Conservation (phyloP, 2,113 vertebrate species). For the Atractosteus spatula region DNA sequence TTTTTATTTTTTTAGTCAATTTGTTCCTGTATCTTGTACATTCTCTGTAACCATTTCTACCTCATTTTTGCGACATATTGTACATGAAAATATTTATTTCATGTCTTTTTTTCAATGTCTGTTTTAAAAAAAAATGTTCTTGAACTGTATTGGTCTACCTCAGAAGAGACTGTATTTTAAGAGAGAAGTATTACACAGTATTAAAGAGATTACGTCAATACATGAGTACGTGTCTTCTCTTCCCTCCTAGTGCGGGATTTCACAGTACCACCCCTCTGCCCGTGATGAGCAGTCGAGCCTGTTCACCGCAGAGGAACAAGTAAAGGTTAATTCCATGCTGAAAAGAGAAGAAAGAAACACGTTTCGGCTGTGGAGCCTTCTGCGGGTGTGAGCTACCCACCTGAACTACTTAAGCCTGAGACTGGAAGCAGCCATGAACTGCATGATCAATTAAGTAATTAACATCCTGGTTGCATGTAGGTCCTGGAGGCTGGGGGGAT, state of each 20-base stretch:
- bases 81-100: conserved; percentile 98
- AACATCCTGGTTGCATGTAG: neutral
- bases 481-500: too few species aligned
- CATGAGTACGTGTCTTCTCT: conserved; percentile 21
- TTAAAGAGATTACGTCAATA: conserved; percentile 89
- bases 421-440: neutral
- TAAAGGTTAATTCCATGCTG: too few species aligned
- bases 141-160: conserved; percentile 96
- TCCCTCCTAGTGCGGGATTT: too few species aligned
- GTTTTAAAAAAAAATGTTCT: conserved; percentile 80
- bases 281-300: too few species aligned
- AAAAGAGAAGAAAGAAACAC: too few species aligned
- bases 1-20: conserved; percentile 63
- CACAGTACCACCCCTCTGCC: too few species aligned
- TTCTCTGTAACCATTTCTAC: conserved; percentile 98
- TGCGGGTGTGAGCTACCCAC: neutral
- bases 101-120: conserved; percentile 86
- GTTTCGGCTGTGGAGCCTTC: too few species aligned
- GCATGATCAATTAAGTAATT: conserved; percentile 9
- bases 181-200: conserved; percentile 93
- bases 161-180: conserved; percentile 99
- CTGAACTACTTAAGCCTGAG: too few species aligned
- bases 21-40: conserved; percentile 76
- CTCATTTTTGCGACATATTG: conserved; percentile 96
- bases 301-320: neutral